A percentile compares a stretch with the other conserved stretches of the same genome.
phyloP scores from a whole-genome alignment of 37 sponge, comb jelly and placozoan species.

The Crambe crambe region DNA sequence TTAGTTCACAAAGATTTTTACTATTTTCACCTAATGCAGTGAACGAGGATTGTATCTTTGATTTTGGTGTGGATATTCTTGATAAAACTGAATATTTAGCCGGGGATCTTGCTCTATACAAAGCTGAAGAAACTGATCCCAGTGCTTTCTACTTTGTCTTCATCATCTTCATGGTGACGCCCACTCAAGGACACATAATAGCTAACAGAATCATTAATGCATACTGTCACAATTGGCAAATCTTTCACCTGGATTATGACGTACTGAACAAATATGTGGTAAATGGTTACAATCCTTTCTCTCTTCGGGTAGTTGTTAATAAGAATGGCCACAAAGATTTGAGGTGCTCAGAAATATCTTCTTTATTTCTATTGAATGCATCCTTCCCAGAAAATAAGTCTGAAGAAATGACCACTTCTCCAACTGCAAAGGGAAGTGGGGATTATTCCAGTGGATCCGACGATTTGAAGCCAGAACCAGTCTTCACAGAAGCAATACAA shows the following conservation, averaged over 20 bases:
- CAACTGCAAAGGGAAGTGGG: neutral
- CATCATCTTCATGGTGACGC: neutral
- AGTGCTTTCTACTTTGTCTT: neutral
- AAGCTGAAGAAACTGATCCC: neutral
- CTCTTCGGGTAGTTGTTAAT: neutral
- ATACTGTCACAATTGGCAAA: slow-evolving; percentile 12
- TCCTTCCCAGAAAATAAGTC: too few relatives aligned
- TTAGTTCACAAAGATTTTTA: too few relatives aligned
- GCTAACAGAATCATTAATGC: neutral
- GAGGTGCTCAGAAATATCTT: neutral
- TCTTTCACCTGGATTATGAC: neutral
- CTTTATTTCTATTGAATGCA: neutral
- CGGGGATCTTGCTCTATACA: slow-evolving; percentile 18
- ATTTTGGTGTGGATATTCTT: neutral
- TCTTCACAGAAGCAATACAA: neutral
- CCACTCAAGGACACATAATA: neutral
- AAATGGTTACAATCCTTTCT: neutral
- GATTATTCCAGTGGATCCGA: neutral
- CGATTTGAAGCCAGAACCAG: neutral
- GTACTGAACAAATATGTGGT: neutral
- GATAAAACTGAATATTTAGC: too few relatives aligned
- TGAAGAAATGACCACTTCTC: too few relatives aligned
- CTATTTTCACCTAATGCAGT: too few relatives aligned
- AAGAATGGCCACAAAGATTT: neutral
- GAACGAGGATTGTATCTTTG: neutral